phyloP scores from a whole-genome alignment of 2,888 invertebrate genomes.

The Ormyrus pomaceus region DNA sequence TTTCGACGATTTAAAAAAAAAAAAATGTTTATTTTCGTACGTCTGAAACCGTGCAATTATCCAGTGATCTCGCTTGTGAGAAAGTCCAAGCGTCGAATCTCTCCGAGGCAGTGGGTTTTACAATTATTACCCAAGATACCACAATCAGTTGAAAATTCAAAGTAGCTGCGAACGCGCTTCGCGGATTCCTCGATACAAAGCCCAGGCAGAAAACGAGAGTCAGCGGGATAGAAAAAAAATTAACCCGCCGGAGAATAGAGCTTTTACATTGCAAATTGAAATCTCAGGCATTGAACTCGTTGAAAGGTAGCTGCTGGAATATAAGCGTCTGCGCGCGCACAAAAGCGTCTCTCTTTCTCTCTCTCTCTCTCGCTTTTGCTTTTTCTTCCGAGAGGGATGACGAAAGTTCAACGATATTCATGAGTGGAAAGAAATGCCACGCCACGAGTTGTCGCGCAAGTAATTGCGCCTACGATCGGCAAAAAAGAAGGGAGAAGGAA shows the following conservation, averaged over 20 bases:
- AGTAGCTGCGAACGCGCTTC: neutral
- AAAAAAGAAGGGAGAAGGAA: conserved; percentile 1
- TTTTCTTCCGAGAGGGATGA: conserved; percentile 10
- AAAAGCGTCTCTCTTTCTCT: conserved; percentile 8
- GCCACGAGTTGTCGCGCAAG: conserved; percentile 3
- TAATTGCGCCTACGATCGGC: conserved; percentile 17
- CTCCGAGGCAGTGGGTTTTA: neutral
- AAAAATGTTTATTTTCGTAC: no score
- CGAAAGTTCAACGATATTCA: conserved; percentile 34
- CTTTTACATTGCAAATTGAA: conserved; percentile 49
- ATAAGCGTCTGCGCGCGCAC: neutral
- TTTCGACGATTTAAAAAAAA: no score
- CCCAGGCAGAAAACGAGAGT: conserved; percentile 10
- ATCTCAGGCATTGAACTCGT: conserved; percentile 21
- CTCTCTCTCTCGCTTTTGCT: neutral
- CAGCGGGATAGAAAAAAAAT: neutral
- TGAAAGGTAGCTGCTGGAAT: conserved; percentile 10
- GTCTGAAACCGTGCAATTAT: no score
- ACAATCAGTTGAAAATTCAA: conserved; percentile 6
- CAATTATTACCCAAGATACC: conserved; percentile 18
- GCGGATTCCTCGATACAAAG: conserved; percentile 17
- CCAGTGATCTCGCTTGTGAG: no score
- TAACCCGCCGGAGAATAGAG: conserved; percentile 9
- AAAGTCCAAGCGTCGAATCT: neutral
- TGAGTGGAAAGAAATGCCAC: conserved; percentile 28